Percentiles rank a stretch among this genome's conserved stretches.
Conservation (phyloP, 2,113 vertebrate species). For the Romanogobio albipinnatus region DNA sequence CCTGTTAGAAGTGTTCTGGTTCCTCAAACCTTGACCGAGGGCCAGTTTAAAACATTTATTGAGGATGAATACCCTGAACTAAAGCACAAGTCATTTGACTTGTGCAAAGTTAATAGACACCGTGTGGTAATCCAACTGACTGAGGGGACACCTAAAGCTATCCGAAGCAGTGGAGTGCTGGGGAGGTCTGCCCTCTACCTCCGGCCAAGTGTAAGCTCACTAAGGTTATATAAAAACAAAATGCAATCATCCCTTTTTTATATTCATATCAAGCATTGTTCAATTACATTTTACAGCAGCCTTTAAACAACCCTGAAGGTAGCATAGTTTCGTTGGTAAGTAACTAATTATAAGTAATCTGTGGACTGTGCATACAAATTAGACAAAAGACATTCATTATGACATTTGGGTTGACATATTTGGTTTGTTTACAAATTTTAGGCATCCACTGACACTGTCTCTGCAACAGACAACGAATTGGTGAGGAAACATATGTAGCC, state of each 20-base stretch:
- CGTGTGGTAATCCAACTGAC: background rate
- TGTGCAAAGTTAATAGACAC: background rate
- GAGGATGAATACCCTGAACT: background rate
- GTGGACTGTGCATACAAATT: background rate
- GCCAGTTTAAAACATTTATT: background rate
- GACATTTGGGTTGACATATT: no score
- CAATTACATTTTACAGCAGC: no score
- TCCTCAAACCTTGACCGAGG: background rate
- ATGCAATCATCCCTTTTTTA: no score
- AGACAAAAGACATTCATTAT: background rate
- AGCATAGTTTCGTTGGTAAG: background rate
- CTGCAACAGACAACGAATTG: no score
- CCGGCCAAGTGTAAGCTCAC: constrained; percentile 8
- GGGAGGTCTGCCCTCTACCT: background rate
- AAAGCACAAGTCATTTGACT: background rate
- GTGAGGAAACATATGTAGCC: background rate
- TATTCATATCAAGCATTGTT: no score
- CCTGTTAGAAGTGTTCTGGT: background rate
- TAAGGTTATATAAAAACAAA: background rate
- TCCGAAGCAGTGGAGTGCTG: constrained; percentile 1
- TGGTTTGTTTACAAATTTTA: no score
- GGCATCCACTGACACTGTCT: no score
- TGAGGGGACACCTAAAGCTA: background rate
- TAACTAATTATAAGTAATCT: background rate
- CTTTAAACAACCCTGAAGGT: no score